Percentiles rank a stretch among this genome's conserved stretches.
These are phyloP conservation scores for Huso huso DNA, from an alignment of 2,797 vertebrate species.

Conservation along the genomic window DNA sequence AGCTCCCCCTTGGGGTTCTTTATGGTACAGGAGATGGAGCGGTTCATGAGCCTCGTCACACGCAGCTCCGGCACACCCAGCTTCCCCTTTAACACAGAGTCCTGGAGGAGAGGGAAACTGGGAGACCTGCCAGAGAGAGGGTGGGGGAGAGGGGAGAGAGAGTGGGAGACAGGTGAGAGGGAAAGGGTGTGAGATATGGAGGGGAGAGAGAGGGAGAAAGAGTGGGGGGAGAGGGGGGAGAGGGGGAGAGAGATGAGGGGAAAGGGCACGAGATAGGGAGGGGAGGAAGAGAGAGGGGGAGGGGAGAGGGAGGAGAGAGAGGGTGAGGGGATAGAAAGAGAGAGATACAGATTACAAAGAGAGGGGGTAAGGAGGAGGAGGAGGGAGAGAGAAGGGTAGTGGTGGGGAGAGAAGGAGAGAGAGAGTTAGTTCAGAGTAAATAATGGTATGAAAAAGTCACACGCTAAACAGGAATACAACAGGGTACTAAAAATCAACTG, in stretches of 20 bases:
- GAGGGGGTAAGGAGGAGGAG: not conserved
- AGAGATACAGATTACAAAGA: not conserved
- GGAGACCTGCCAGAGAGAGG: conserved; percentile 67
- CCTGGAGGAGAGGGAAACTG: conserved; percentile 93
- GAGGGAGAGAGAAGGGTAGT: not conserved
- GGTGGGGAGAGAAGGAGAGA: not conserved
- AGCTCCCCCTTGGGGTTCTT: conserved; percentile 94
- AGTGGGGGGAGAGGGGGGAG: no score
- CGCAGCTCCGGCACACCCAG: conserved; percentile 85
- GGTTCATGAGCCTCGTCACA: conserved; percentile 91
- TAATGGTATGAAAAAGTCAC: no score
- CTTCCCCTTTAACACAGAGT: conserved; percentile 89
- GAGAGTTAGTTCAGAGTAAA: not conserved
- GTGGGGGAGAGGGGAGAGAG: not conserved
- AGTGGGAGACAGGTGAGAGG: not conserved
- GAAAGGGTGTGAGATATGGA: not conserved
- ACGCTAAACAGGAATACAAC: no score
- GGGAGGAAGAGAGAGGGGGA: no score
- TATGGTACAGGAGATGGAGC: conserved; percentile 91
- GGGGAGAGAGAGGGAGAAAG: not conserved
- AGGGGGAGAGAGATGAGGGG: not conserved
- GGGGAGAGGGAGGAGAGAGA: not conserved
- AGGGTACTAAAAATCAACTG: no score
- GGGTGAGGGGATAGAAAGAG: not conserved
- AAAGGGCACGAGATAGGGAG: not conserved